phyloP scores from a whole-genome alignment of 2,113 vertebrate genomes.

The Candoia aspera region DNA sequence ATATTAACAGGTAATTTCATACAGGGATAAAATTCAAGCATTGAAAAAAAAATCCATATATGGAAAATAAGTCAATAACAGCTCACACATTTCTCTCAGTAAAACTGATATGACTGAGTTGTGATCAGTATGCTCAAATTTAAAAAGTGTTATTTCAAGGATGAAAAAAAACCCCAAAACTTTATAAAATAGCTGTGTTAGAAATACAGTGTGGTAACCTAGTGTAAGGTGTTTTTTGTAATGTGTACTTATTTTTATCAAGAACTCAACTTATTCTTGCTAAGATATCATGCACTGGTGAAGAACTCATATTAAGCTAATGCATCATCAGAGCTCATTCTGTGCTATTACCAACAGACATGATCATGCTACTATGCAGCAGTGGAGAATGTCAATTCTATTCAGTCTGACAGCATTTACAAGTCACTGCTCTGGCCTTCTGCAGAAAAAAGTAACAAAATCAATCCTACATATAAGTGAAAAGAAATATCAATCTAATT shows the following conservation, averaged over 20 bases:
- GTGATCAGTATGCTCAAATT: background rate
- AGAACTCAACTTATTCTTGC: background rate
- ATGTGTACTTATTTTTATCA: background rate
- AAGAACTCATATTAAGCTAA: background rate
- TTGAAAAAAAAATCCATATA: background rate
- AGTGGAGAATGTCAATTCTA: background rate
- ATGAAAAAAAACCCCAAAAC: background rate
- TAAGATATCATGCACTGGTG: background rate
- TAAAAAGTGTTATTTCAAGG: background rate
- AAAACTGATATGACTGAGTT: background rate
- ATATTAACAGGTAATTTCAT: background rate
- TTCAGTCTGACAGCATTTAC: background rate
- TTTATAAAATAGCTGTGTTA: background rate
- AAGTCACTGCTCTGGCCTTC: background rate
- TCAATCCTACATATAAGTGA: background rate
- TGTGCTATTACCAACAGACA: background rate
- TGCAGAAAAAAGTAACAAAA: background rate
- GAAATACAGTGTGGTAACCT: background rate
- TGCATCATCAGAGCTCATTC: background rate
- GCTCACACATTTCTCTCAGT: background rate
- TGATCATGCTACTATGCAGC: background rate
- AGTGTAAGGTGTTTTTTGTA: background rate
- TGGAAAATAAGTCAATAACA: background rate
- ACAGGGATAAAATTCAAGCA: background rate
- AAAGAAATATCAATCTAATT: background rate